Conservation (phyloP, 35 echinoderm and acorn worm species). For the Apostichopus parvimensis region DNA sequence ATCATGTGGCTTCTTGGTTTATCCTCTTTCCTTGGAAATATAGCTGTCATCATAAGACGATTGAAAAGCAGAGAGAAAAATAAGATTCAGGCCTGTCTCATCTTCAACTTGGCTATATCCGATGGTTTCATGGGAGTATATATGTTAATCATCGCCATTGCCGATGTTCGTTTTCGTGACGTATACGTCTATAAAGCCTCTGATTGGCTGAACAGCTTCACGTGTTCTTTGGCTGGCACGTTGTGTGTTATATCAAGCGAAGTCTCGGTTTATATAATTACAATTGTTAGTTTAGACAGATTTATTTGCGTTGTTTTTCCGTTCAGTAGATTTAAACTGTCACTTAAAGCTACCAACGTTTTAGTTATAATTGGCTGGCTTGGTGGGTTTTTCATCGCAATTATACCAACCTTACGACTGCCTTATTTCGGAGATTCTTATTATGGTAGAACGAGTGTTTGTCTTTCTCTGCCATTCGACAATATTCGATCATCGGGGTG, state of each 20-base stretch:
- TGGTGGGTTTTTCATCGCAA: neutral
- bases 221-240: slow-evolving; percentile 72
- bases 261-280: slow-evolving; percentile 78
- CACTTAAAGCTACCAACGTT: neutral
- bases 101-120: slow-evolving; percentile 82
- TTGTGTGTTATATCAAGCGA: slow-evolving; percentile 80
- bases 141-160: slow-evolving; percentile 84
- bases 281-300: slow-evolving; percentile 83
- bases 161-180: slow-evolving; percentile 68
- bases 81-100: slow-evolving; percentile 75
- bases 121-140: slow-evolving; percentile 96
- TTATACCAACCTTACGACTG: neutral
- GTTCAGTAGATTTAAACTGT: slow-evolving; percentile 33
- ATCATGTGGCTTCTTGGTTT: slow-evolving; percentile 91
- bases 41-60: slow-evolving; percentile 74
- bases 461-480: slow-evolving; percentile 74
- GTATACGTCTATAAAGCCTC: slow-evolving; percentile 70
- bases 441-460: slow-evolving; percentile 78
- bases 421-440: slow-evolving; percentile 64
- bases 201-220: slow-evolving; percentile 53
- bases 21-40: slow-evolving; percentile 85
- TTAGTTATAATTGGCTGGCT: slow-evolving; percentile 36
- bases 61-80: slow-evolving; percentile 34
- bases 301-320: slow-evolving; percentile 85
- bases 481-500: slow-evolving; percentile 31